These are phyloP conservation scores for Philotrypesis tridentata DNA, from an alignment of 1,140 invertebrate species.

Conservation along the genomic window DNA sequence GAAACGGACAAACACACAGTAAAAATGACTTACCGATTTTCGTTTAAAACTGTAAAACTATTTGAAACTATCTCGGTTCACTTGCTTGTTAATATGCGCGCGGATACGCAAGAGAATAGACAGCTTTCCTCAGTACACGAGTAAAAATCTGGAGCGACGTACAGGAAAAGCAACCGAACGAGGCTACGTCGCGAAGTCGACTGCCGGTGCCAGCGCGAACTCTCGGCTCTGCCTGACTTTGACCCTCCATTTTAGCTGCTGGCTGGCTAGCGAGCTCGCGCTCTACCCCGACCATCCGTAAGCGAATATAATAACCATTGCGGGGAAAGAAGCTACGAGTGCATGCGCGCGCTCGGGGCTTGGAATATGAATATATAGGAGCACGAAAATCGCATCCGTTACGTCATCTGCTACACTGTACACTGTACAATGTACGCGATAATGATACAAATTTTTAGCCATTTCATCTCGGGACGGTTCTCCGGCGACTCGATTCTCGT, in stretches of 20 bases:
- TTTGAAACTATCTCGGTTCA: neutral
- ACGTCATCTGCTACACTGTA: too few relatives aligned
- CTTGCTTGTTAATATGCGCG: neutral
- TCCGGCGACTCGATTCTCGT: too few relatives aligned
- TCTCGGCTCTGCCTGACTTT: constrained; percentile 28
- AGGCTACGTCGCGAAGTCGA: constrained; percentile 23
- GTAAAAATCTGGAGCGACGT: neutral
- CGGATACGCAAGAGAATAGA: too few relatives aligned
- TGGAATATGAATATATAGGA: neutral
- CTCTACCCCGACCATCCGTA: neutral
- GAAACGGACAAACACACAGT: too few relatives aligned
- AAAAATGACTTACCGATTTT: constrained; percentile 32
- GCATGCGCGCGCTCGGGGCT: neutral
- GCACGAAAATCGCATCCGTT: too few relatives aligned
- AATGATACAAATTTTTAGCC: too few relatives aligned
- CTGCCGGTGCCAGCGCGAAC: constrained; percentile 12
- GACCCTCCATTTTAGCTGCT: neutral
- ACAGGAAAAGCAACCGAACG: neutral
- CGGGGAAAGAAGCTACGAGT: neutral
- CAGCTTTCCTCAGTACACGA: too few relatives aligned
- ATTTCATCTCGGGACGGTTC: too few relatives aligned
- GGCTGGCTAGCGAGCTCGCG: neutral
- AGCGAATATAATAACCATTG: neutral
- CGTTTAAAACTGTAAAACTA: neutral
- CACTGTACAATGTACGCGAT: too few relatives aligned